A percentile compares a stretch with the other conserved stretches of the same genome.
Evolutionary conservation across 1,140 invertebrate genomes (phyloP).

Genomic region (Lysiphlebus fabarum): DNA sequence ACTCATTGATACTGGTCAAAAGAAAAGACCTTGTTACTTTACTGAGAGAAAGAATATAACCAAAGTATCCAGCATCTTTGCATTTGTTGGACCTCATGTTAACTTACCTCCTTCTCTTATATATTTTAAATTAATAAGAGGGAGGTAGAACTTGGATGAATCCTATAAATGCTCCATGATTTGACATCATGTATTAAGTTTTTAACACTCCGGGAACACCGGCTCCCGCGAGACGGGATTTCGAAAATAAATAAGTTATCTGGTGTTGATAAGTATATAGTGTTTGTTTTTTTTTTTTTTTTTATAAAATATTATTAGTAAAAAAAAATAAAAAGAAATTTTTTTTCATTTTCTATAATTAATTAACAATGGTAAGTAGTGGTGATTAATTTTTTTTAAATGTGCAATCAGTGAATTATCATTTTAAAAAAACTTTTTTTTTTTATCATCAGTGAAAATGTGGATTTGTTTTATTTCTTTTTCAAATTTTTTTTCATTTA

Average conservation of each 20-base stretch:
- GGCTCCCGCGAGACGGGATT: constrained; percentile 44
- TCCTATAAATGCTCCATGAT: constrained; percentile 55
- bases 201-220: constrained; percentile 41
- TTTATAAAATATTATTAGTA: no score
- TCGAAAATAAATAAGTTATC: constrained; percentile 32
- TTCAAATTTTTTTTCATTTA: no score
- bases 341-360: constrained; percentile 2
- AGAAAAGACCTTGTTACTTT: constrained; percentile 24
- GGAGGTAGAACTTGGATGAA: constrained; percentile 44
- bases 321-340: no score
- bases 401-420: constrained; percentile 5
- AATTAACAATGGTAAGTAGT: constrained; percentile 14
- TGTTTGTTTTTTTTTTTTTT: constrained; percentile 10
- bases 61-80: constrained; percentile 45
- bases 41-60: constrained; percentile 39
- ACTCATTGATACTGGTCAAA: no score
- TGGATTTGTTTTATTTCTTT: no score
- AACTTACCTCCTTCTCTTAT: constrained; percentile 27
- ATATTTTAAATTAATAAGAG: constrained; percentile 6
- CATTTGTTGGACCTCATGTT: constrained; percentile 42
- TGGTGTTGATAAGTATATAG: constrained; percentile 19
- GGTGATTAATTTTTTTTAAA: constrained; percentile 20
- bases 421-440: no score
- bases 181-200: constrained; percentile 44
- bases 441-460: no score